Conservation (phyloP, 2,888 invertebrate species). For the Dermolepida albohirtum region DNA sequence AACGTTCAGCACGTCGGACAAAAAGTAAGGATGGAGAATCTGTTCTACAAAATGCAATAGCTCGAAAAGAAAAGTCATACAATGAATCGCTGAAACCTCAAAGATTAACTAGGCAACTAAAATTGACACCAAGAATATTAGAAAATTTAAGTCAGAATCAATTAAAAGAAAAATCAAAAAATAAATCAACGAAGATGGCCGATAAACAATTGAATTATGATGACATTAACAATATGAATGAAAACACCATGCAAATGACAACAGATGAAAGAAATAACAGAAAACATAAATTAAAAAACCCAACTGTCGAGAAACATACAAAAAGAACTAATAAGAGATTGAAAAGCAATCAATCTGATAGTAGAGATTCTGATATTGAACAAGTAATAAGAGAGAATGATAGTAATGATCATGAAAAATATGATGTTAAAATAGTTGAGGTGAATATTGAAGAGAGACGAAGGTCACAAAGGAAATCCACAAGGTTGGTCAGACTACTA, state of each 20-base stretch:
- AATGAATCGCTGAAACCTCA: conserved; percentile 67
- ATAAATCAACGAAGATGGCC: conserved; percentile 43
- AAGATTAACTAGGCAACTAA: conserved; percentile 70
- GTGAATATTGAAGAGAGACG: conserved; percentile 27
- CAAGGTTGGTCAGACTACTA: conserved; percentile 48
- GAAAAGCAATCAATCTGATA: conserved; percentile 49
- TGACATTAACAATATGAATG: conserved; percentile 44
- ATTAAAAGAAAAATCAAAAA: conserved; percentile 40
- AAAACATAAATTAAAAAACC: conserved; percentile 49
- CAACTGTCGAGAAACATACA: conserved; percentile 45
- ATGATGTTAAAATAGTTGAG: conserved; percentile 5
- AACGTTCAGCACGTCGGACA: conserved; percentile 74
- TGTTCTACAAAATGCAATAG: conserved; percentile 77
- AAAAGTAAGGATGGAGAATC: conserved; percentile 74
- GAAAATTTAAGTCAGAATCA: conserved; percentile 70
- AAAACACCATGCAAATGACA: conserved; percentile 39
- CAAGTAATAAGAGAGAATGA: conserved; percentile 48
- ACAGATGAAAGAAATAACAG: conserved; percentile 37
- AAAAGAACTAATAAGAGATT: conserved; percentile 51
- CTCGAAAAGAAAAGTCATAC: conserved; percentile 78
- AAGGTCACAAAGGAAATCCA: conserved; percentile 55
- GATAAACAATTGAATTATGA: conserved; percentile 48
- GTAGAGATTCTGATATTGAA: conserved; percentile 52
- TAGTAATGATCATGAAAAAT: conserved; percentile 30
- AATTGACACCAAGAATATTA: conserved; percentile 75